These are phyloP conservation scores for Hydractinia echinata DNA, from an alignment of 30 jellyfish, hydroid and myxozoan genomes.

Conservation along the genomic window DNA sequence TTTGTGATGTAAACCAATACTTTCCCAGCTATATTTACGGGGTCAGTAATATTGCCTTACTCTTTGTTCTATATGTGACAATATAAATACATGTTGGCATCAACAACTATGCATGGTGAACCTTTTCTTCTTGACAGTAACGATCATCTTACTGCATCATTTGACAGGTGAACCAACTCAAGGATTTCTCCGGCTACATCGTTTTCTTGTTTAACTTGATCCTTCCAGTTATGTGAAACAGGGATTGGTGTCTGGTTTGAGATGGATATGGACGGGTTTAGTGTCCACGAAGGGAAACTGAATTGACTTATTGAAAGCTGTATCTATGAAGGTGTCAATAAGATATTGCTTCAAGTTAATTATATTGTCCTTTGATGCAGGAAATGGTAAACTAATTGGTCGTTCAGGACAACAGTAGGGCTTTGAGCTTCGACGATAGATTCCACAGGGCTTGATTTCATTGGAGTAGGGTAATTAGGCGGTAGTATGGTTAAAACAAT, in stretches of 20 bases:
- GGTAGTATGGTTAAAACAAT: not conserved
- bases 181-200: not conserved
- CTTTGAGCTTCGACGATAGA: conserved; percentile 2
- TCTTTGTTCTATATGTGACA: too few species aligned
- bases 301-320: conserved; percentile 5
- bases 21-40: too few species aligned
- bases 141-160: not conserved
- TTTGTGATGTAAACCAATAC: too few species aligned
- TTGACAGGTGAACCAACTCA: too few species aligned
- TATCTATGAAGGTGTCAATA: conserved; percentile 1
- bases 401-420: conserved; percentile 13
- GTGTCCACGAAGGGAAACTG: conserved; percentile 10
- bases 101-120: not conserved
- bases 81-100: too few species aligned
- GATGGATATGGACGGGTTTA: conserved; percentile 10
- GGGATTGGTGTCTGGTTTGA: conserved; percentile 6
- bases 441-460: conserved; percentile 10
- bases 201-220: not conserved
- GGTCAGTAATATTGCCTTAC: too few species aligned
- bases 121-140: not conserved
- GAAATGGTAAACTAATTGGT: conserved; percentile 1
- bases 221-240: not conserved
- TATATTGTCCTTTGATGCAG: conserved; percentile 6
- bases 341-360: conserved; percentile 1
- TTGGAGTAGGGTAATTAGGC: conserved; percentile 2